A percentile compares a stretch with the other conserved stretches of the same genome.
Evolutionary conservation across 2,797 vertebrate species (phyloP).

Genomic region (Bovichtus diacanthus): DNA sequence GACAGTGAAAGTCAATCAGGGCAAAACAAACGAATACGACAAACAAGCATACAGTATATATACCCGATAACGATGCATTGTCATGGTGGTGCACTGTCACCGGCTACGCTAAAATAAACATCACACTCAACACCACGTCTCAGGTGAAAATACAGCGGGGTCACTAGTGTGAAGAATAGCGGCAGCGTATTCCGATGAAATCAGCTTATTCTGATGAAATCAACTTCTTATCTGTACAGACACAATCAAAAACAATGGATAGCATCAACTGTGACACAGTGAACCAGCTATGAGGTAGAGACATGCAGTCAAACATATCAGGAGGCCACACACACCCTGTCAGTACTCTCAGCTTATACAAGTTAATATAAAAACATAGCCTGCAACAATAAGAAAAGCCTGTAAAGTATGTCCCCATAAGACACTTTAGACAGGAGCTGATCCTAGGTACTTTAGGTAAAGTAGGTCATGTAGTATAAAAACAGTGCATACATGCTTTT

Average conservation of each 20-base stretch:
- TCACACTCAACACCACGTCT: neutral
- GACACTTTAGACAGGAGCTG: neutral
- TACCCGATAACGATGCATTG: constrained; percentile 15
- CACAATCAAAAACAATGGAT: constrained; percentile 17
- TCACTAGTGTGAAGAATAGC: neutral
- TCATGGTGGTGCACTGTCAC: neutral
- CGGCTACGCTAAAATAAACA: constrained; percentile 10
- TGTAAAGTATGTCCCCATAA: constrained; percentile 1
- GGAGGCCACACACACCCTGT: neutral
- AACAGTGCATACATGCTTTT: constrained; percentile 41
- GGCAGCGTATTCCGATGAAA: neutral
- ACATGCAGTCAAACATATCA: neutral
- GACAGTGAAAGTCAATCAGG: constrained; percentile 26
- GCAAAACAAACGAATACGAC: constrained; percentile 41
- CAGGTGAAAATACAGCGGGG: neutral
- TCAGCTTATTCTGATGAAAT: constrained; percentile 7
- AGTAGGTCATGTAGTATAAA: constrained; percentile 8
- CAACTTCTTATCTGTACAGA: constrained; percentile 20
- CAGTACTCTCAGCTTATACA: neutral
- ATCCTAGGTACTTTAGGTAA: constrained; percentile 16
- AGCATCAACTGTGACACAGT: neutral
- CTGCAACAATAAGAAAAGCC: constrained; percentile 20
- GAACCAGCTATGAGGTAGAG: neutral
- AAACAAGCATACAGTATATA: constrained; percentile 22
- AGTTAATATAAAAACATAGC: constrained; percentile 7